Conservation (phyloP, 2,888 invertebrate species). For the Imbricaverruca yamaguchii region DNA sequence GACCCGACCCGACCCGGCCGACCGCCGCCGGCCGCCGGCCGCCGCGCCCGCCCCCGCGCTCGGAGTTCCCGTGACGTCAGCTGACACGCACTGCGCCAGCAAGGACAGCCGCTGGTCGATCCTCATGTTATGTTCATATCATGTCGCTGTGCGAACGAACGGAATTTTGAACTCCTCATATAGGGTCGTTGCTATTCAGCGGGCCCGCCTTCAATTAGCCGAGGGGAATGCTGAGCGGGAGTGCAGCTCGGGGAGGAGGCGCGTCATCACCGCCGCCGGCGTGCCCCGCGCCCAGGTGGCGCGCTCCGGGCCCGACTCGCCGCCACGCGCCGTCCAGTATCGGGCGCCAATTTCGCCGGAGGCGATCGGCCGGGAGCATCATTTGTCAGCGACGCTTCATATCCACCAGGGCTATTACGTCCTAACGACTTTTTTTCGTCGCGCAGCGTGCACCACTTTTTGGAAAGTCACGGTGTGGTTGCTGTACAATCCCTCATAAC, state of each 20-base stretch:
- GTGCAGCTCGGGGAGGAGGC: background rate
- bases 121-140: conserved; percentile 20
- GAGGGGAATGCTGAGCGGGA: background rate
- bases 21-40: background rate
- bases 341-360: background rate
- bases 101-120: conserved; percentile 7
- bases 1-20: background rate
- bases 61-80: conserved; percentile 7
- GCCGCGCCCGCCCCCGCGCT: background rate
- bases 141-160: conserved; percentile 5
- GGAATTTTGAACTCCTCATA: conserved; percentile 13
- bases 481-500: background rate
- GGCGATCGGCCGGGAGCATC: background rate
- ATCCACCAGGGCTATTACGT: background rate
- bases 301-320: too few relatives aligned
- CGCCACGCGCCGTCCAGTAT: too few relatives aligned
- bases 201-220: background rate
- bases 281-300: too few relatives aligned
- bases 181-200: conserved; percentile 10
- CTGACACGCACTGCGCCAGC: background rate
- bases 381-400: conserved; percentile 9
- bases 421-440: conserved; percentile 22
- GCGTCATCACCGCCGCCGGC: too few relatives aligned
- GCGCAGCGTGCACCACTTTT: conserved; percentile 13
- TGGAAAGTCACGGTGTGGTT: conserved; percentile 15